Evolutionary conservation across 1,140 invertebrate species (phyloP), one percentile per base, ranked within the genome.

Genomic region (Diabrotica undecimpunctata): DNA sequence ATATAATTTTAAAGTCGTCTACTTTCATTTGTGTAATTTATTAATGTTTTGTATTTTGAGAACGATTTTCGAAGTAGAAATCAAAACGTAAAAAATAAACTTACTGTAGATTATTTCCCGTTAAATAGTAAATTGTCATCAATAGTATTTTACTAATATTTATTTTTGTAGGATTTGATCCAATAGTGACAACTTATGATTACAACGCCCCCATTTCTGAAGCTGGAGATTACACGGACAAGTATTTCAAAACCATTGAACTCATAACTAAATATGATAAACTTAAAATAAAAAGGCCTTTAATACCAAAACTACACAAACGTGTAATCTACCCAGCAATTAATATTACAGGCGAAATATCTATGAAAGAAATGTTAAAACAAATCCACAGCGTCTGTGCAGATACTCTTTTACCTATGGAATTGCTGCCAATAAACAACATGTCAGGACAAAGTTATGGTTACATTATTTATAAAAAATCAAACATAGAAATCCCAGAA

Each of bases 391-490:
- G 25, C 85, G 85, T 25, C 0, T 85, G 82, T 66, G 79, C 83
- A 61, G 80, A 64, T 60, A 73, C 10, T 58, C 63, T 55, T 13
- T 66, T 80, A 5, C 70, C 79, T 14, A 88, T 88, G 86, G 86
- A 88, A 75, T 72, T 79, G 56, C 72, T 87, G 35, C 73, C 79
- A 37, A 81, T 85, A 11, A 83, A 85, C 66, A 78, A 81, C 54
- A 75, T 76, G 10, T 80, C 75, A 67, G 85, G 85, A 3, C 86
- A 88, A 74, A 82, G 81, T 61, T 85, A 84, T 72, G 86, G 86
- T 0, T 87, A 83, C 66, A 80, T 86, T 58, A 61, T 84, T 14
- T 86, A 87, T 66, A 64, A 66, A 41, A 81, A 79, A 60, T 64
- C 74, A 35, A 70, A 74, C 59, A 14, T 74, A 10, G 36, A 73